phyloP scores from a whole-genome alignment of 2,888 invertebrate species.

The Drosophila heteroneura region DNA sequence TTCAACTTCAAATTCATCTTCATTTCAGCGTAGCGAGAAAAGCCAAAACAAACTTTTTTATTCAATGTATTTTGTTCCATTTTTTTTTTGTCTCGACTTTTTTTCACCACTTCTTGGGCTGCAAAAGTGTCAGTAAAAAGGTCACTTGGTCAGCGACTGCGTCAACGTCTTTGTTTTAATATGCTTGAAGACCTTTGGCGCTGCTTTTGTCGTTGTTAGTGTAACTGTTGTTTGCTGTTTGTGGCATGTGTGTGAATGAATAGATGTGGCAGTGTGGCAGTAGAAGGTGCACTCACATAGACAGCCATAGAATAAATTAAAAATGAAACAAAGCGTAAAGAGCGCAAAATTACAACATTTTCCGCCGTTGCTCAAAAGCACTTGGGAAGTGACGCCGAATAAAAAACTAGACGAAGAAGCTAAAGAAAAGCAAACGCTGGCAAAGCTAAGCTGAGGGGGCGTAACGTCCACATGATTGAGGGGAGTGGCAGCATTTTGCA shows the following conservation, averaged over 20 bases:
- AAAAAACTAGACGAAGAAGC: conserved; percentile 26
- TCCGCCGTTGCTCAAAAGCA: conserved; percentile 77
- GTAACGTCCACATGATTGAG: neutral
- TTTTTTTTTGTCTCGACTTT: conserved; percentile 18
- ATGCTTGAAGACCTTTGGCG: conserved; percentile 72
- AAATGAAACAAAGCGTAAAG: conserved; percentile 82
- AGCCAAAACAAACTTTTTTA: conserved; percentile 42
- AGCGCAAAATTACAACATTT: conserved; percentile 76
- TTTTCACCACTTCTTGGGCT: conserved; percentile 42
- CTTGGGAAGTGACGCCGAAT: conserved; percentile 53
- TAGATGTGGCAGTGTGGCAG: conserved; percentile 7
- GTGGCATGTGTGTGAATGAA: conserved; percentile 67
- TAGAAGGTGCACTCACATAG: conserved; percentile 62
- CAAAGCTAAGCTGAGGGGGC: conserved; percentile 6
- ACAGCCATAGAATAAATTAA: conserved; percentile 79
- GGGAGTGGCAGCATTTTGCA: conserved; percentile 8
- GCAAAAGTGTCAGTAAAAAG: conserved; percentile 80
- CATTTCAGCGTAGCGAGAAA: conserved; percentile 43
- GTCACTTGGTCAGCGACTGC: conserved; percentile 74
- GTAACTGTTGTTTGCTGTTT: conserved; percentile 6
- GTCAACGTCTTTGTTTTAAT: conserved; percentile 69
- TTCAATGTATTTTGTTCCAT: conserved; percentile 42
- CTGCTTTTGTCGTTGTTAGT: conserved; percentile 9
- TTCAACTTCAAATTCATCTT: conserved; percentile 39
- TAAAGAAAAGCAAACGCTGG: conserved; percentile 18